Evolutionary conservation across 2,797 vertebrate genomes (phyloP).

Genomic region (Eleutherodactylus coqui): DNA sequence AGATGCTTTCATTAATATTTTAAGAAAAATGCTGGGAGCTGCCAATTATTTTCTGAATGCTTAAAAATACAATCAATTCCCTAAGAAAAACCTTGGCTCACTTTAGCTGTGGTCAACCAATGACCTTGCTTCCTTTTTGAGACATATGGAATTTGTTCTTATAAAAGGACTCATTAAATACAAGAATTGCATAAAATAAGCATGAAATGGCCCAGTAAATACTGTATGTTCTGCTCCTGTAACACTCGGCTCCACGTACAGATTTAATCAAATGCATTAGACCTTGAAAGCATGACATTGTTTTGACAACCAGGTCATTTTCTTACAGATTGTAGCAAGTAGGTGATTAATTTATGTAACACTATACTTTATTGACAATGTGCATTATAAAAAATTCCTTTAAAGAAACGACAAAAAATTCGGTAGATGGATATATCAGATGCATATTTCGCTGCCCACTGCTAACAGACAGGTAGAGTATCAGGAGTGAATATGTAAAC

Average conservation of each 20-base stretch:
- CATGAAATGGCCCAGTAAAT: constrained; percentile 53
- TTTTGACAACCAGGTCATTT: constrained; percentile 44
- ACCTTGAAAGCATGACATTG: constrained; percentile 53
- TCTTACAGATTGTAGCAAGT: constrained; percentile 23
- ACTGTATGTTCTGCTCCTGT: constrained; percentile 37
- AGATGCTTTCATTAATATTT: constrained; percentile 75
- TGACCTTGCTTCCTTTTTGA: constrained; percentile 62
- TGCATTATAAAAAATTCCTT: neutral
- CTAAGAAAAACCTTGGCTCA: constrained; percentile 61
- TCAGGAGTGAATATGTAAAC: constrained; percentile 31
- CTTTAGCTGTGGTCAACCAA: constrained; percentile 64
- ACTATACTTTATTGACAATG: constrained; percentile 2
- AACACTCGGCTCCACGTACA: constrained; percentile 4
- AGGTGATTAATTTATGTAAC: constrained; percentile 13
- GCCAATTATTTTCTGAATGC: constrained; percentile 68
- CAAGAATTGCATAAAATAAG: constrained; percentile 64
- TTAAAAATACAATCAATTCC: constrained; percentile 66
- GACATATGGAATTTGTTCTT: constrained; percentile 65
- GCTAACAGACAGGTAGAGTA: neutral
- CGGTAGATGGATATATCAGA: neutral
- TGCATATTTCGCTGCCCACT: neutral
- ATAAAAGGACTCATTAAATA: constrained; percentile 67
- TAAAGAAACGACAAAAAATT: neutral
- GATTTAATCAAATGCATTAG: constrained; percentile 54
- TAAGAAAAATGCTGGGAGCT: constrained; percentile 69